Conservation (phyloP, 2,888 invertebrate species). For the Baronia brevicornis region DNA sequence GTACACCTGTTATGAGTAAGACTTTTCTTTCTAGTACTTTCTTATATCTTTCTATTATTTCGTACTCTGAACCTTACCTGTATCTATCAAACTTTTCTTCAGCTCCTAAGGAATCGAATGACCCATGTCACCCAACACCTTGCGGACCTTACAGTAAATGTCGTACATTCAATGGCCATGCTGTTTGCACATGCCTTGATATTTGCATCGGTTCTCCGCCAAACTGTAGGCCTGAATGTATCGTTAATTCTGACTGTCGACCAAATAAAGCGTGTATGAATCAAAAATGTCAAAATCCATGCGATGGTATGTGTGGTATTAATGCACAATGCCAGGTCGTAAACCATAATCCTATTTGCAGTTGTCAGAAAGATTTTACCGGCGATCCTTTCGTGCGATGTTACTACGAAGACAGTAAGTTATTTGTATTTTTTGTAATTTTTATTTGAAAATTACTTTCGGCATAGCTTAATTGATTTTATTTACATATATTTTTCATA, state of each 20-base stretch:
- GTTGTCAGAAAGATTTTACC: constrained; percentile 79
- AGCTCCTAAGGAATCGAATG: constrained; percentile 65
- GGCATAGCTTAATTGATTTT: constrained; percentile 1
- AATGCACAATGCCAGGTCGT: constrained; percentile 87
- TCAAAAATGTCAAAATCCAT: constrained; percentile 86
- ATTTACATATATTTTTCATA: constrained; percentile 24
- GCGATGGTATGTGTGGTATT: constrained; percentile 84
- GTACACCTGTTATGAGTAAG: constrained; percentile 78
- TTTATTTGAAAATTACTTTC: constrained; percentile 10
- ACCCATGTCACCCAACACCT: constrained; percentile 85
- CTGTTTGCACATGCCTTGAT: constrained; percentile 84
- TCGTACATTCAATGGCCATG: constrained; percentile 80
- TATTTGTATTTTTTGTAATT: constrained; percentile 17
- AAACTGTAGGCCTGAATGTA: constrained; percentile 85
- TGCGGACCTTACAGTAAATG: constrained; percentile 88
- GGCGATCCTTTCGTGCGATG: constrained; percentile 88
- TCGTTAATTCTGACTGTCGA: constrained; percentile 85
- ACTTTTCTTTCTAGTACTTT: constrained; percentile 51
- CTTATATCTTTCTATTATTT: constrained; percentile 32
- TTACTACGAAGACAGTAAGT: constrained; percentile 78
- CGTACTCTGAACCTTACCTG: too few species aligned
- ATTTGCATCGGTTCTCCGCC: constrained; percentile 85
- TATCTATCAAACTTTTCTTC: too few species aligned
- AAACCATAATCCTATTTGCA: constrained; percentile 87
- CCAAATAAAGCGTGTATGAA: constrained; percentile 84